Conservation (phyloP, 2,888 invertebrate species). For the Troides oblongomaculatus region DNA sequence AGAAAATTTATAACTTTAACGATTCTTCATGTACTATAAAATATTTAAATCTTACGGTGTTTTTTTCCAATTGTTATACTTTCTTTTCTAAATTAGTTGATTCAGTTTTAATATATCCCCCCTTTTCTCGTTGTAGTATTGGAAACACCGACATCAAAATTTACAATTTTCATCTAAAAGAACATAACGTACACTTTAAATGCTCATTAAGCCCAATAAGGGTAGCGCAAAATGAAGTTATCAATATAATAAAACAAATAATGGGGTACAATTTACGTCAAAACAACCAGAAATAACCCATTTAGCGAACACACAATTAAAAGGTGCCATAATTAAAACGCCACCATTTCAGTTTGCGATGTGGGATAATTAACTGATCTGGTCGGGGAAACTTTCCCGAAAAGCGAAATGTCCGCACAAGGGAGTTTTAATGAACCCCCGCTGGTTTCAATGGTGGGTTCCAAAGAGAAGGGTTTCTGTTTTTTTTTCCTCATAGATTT, state of each 20-base stretch:
- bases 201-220: slow-evolving; percentile 2
- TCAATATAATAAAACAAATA: slow-evolving; percentile 36
- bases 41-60: too few relatives aligned
- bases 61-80: too few relatives aligned
- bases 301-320: slow-evolving; percentile 43
- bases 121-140: too few relatives aligned
- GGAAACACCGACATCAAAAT: neutral
- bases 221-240: slow-evolving; percentile 16
- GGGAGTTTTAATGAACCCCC: slow-evolving; percentile 41
- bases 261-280: slow-evolving; percentile 44
- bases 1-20: too few relatives aligned
- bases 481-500: neutral
- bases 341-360: slow-evolving; percentile 50
- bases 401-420: slow-evolving; percentile 17
- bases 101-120: too few relatives aligned
- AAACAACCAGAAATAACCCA: slow-evolving; percentile 43
- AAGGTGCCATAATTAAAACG: slow-evolving; percentile 53
- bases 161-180: slow-evolving; percentile 1
- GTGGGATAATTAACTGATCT: slow-evolving; percentile 51
- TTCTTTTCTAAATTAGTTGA: too few relatives aligned
- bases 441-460: slow-evolving; percentile 22
- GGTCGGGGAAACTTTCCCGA: slow-evolving; percentile 41
- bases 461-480: neutral
- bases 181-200: slow-evolving; percentile 8
- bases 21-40: too few relatives aligned